Conservation (phyloP, 1,140 invertebrate genomes). For the Heliothis subflexa region DNA sequence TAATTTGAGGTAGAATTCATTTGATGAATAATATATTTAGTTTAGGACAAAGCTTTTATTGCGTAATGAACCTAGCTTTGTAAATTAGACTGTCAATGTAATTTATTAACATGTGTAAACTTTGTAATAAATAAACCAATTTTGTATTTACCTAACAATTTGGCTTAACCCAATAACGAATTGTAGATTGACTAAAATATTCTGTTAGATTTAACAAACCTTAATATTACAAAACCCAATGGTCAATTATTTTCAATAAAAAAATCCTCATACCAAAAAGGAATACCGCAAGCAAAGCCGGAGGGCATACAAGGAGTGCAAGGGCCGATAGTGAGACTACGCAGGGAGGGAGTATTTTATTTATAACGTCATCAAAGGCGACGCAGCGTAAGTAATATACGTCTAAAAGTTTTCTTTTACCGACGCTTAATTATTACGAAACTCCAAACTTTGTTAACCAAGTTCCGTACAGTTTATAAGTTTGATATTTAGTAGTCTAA, state of each 20-base stretch:
- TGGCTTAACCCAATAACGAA: too few species aligned
- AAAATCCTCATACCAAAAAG: not conserved
- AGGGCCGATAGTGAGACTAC: slow-evolving; percentile 16
- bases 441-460: slow-evolving; percentile 18
- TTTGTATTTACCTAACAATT: too few species aligned
- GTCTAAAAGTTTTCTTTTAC: slow-evolving; percentile 46
- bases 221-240: too few species aligned
- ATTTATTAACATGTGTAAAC: too few species aligned
- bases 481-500: slow-evolving; percentile 34
- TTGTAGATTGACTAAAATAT: too few species aligned
- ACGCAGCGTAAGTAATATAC: slow-evolving; percentile 51
- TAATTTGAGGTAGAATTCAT: slow-evolving; percentile 19
- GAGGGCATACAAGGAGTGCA: slow-evolving; percentile 8
- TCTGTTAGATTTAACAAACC: too few species aligned
- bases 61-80: too few species aligned
- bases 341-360: slow-evolving; percentile 55
- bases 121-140: too few species aligned
- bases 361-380: slow-evolving; percentile 61
- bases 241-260: not conserved
- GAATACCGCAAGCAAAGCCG: slow-evolving; percentile 23
- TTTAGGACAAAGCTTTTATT: too few species aligned
- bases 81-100: too few species aligned
- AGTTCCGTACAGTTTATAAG: slow-evolving; percentile 28
- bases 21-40: slow-evolving; percentile 1
- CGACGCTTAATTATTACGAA: slow-evolving; percentile 43